Evolutionary conservation across 53 echinoderm and acorn worm genomes (phyloP), one percentile per base, ranked within the genome.

Genomic region (Echinarachnius parma): DNA sequence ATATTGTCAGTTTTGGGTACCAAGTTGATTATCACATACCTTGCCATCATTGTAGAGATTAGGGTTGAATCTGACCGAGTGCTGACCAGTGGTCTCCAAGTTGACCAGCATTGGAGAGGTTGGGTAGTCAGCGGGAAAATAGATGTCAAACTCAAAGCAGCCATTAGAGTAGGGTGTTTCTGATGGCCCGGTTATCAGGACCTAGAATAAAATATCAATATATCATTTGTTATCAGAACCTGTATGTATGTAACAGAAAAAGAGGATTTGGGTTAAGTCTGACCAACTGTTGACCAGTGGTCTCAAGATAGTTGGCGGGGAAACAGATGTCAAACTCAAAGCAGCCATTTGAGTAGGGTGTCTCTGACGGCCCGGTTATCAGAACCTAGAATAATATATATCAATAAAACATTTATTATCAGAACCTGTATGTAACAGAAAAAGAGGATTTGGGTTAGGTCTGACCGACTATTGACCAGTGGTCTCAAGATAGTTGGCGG

Each of bases 31-130:
- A n/a, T n/a, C n/a, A n/a, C 86, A 19, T 27, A 96, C 98, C 88
- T 96, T 96, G 81, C 98, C 98, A 64, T 96, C 98, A 80, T 96
- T 95, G 81, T 96, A 96, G 27, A 96, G 77, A 69, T 96, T 95
- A 22, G 98, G 98, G 76, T 96, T 96, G 80, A 96, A 96, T 60
- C 98, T 82, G 42, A 96, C 91, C 25, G 91, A 88, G 59, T 96
- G 90, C 75, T 96, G 98, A 0, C 98, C 98, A 32, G 98, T 96
- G 0, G 98, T 96, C 80, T 96, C 98, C 18, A 96, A 78, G 52
- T 91, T 96, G 29, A 96, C 91, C 31, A 91, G 82, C 98, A 96
- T 96, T 2, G 98, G 98, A 11, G 98, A 96, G 64, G 82, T 87
- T 1, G 98, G 98, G 53, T 96, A 96, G 65, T 96, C 98, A 44